These are phyloP conservation scores for Bambusicola thoracicus DNA, from an alignment of 2,113 vertebrate species.

Conservation along the genomic window DNA sequence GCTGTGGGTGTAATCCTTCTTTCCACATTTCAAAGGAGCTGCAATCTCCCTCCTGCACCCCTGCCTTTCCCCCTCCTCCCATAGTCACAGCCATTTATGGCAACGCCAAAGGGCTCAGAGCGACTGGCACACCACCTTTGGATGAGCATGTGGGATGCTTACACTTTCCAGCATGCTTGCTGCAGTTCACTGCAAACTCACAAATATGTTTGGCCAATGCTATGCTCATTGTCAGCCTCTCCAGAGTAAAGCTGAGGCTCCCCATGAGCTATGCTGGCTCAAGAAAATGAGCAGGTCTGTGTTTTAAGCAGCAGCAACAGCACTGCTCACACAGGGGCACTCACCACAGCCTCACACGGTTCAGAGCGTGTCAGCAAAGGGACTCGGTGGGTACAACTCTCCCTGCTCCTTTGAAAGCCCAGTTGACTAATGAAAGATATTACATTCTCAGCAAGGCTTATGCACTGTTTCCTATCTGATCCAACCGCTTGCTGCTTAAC, in stretches of 20 bases:
- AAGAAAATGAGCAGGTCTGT: neutral
- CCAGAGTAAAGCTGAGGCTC: neutral
- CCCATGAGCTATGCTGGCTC: neutral
- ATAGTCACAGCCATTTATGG: neutral
- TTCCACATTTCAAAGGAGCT: neutral
- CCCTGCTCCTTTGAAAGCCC: neutral
- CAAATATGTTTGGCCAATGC: neutral
- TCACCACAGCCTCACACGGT: neutral
- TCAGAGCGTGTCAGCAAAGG: neutral
- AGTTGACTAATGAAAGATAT: conserved; percentile 20
- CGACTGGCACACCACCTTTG: neutral
- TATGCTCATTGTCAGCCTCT: neutral
- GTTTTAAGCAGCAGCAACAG: neutral
- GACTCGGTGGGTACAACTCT: neutral
- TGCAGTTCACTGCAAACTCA: neutral
- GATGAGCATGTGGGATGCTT: neutral
- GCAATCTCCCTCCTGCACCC: neutral
- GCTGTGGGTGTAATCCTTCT: conserved; percentile 17
- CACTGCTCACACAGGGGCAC: neutral
- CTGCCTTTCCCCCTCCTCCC: neutral
- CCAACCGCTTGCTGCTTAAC: conserved; percentile 17
- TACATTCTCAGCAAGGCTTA: conserved; percentile 19
- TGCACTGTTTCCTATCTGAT: neutral
- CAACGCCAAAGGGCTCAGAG: neutral
- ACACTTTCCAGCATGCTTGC: neutral